phyloP scores from a whole-genome alignment of 2,797 vertebrate species.

The Myotis myotis region DNA sequence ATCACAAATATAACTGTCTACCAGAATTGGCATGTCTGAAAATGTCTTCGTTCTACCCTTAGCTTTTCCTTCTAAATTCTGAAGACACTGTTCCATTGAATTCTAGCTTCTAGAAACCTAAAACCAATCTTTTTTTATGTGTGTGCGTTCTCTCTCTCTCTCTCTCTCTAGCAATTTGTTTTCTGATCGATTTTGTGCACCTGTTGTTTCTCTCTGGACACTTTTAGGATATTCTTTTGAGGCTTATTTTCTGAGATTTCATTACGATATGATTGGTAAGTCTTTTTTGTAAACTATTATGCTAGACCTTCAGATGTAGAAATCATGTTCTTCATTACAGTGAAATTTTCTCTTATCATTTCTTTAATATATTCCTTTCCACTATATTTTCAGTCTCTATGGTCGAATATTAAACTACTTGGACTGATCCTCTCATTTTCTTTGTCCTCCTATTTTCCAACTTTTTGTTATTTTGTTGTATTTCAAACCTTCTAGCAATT shows the following conservation, averaged over 20 bases:
- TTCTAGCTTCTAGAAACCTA: slow-evolving; percentile 2
- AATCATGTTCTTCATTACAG: neutral
- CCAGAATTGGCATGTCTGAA: neutral
- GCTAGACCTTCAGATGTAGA: neutral
- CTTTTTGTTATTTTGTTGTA: slow-evolving; percentile 8
- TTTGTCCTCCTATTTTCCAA: neutral
- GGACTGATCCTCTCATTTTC: neutral
- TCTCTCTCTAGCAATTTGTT: neutral
- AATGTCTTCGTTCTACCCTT: neutral
- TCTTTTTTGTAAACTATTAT: slow-evolving; percentile 20
- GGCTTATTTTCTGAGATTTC: slow-evolving; percentile 26
- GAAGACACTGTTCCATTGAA: slow-evolving; percentile 24
- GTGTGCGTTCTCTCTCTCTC: neutral
- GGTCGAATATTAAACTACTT: neutral
- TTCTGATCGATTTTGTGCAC: neutral
- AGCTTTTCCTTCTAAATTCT: slow-evolving; percentile 36
- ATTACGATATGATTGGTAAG: neutral
- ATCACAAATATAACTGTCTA: neutral
- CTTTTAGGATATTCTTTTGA: neutral
- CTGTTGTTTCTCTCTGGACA: neutral
- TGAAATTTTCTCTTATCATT: neutral
- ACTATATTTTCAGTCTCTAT: neutral
- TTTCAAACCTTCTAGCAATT: neutral
- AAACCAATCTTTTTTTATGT: neutral
- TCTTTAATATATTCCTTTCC: neutral